These are phyloP conservation scores for Callopanchax toddi DNA, from an alignment of 2,113 vertebrate genomes.

Conservation along the genomic window DNA sequence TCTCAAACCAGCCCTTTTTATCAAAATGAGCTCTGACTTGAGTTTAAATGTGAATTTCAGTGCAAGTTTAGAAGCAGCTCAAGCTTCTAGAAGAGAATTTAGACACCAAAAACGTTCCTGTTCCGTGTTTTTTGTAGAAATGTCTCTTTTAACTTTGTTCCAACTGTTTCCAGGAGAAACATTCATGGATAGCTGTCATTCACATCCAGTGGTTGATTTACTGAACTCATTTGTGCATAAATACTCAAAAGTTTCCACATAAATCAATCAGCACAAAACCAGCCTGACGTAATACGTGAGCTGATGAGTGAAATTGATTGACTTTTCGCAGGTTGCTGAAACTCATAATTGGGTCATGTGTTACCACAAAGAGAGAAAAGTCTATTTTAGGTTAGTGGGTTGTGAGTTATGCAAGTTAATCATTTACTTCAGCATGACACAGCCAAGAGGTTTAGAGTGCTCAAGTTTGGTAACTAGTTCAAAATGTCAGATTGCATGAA, in stretches of 20 bases:
- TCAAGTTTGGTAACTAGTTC: neutral
- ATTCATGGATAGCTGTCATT: conserved; percentile 4
- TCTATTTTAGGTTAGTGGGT: neutral
- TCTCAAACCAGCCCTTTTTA: too few species aligned
- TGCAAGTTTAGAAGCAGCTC: too few species aligned
- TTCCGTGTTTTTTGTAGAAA: too few species aligned
- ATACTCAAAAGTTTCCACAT: conserved; percentile 20
- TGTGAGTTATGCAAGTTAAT: conserved; percentile 10
- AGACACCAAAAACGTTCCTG: too few species aligned
- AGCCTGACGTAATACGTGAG: conserved; percentile 31
- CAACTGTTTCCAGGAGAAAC: neutral
- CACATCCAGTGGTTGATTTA: conserved; percentile 23
- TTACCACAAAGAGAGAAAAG: conserved; percentile 1
- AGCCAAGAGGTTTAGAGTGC: neutral
- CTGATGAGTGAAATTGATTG: conserved; percentile 47
- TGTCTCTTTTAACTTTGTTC: too few species aligned
- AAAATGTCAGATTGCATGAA: neutral
- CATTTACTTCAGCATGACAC: conserved; percentile 11
- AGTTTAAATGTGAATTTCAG: too few species aligned
- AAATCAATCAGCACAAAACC: conserved; percentile 46
- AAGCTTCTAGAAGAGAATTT: too few species aligned
- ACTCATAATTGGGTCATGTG: conserved; percentile 38
- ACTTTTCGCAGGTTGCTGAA: conserved; percentile 8
- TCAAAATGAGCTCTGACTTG: too few species aligned
- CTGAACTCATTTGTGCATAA: conserved; percentile 15